A percentile compares a stretch with the other conserved stretches of the same genome.
These are phyloP conservation scores for Theodoxus fluviatilis DNA, from an alignment of 2,888 invertebrate species.

Conservation along the genomic window DNA sequence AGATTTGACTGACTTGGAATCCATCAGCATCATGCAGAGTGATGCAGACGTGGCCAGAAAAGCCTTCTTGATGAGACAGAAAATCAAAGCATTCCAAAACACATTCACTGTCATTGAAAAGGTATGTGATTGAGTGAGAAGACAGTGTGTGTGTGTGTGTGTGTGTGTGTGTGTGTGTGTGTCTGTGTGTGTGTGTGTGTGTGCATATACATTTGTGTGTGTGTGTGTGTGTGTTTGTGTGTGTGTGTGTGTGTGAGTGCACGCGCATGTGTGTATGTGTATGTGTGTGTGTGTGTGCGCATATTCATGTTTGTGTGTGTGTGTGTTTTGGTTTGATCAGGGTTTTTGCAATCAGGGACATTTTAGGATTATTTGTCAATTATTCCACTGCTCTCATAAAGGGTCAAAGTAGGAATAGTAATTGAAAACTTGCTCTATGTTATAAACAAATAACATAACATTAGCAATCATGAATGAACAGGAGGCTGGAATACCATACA, in stretches of 20 bases:
- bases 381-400: too few relatives aligned
- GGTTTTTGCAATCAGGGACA: too few relatives aligned
- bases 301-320: too few relatives aligned
- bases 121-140: conserved; percentile 58
- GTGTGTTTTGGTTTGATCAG: too few relatives aligned
- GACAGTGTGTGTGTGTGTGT: not conserved
- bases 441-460: too few relatives aligned
- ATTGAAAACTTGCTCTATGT: too few relatives aligned
- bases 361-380: too few relatives aligned
- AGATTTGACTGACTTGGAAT: conserved; percentile 75
- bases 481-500: too few relatives aligned
- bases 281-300: too few relatives aligned
- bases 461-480: too few relatives aligned
- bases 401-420: too few relatives aligned
- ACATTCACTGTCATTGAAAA: conserved; percentile 82
- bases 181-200: not conserved
- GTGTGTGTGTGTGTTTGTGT: not conserved
- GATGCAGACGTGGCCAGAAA: conserved; percentile 79
- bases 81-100: conserved; percentile 78
- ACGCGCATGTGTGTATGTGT: too few relatives aligned
- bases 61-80: conserved; percentile 73
- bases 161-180: not conserved
- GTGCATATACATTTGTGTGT: not conserved
- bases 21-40: conserved; percentile 71
- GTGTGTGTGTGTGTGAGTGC: not conserved